phyloP scores from a whole-genome alignment of 2,113 vertebrate species.

The Ancistrus triradiatus region DNA sequence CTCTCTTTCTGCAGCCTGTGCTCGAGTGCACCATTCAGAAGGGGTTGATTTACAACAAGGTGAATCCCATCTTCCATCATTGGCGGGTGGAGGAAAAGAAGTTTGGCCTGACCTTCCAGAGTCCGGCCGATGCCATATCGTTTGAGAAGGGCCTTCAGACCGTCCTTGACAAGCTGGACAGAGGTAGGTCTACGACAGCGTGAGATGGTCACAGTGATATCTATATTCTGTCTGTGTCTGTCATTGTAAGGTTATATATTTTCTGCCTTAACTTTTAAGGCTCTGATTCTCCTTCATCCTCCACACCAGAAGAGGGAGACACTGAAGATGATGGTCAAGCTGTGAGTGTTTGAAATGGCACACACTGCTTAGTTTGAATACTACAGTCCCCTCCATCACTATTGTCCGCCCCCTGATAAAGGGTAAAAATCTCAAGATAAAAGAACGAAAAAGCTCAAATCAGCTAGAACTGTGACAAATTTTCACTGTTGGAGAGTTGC shows the following conservation, averaged over 20 bases:
- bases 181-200: slow-evolving; percentile 69
- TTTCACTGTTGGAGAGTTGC: too few relatives aligned
- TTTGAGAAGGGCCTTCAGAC: slow-evolving; percentile 82
- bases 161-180: slow-evolving; percentile 78
- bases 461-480: too few relatives aligned
- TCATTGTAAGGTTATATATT: neutral
- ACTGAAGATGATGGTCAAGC: slow-evolving; percentile 73
- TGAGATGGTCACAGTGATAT: too few relatives aligned
- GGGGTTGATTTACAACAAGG: slow-evolving; percentile 88
- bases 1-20: slow-evolving; percentile 70
- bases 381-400: too few relatives aligned
- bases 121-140: slow-evolving; percentile 81
- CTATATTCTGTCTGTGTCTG: too few relatives aligned
- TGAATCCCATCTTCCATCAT: slow-evolving; percentile 92
- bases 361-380: too few relatives aligned
- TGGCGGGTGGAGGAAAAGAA: slow-evolving; percentile 86
- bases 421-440: too few relatives aligned
- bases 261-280: slow-evolving; percentile 56
- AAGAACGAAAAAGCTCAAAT: too few relatives aligned
- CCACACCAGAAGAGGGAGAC: slow-evolving; percentile 73
- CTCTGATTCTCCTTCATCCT: slow-evolving; percentile 74
- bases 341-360: slow-evolving; percentile 60
- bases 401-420: too few relatives aligned
- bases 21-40: slow-evolving; percentile 81
- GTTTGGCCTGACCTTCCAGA: slow-evolving; percentile 91